Evolutionary conservation across 1,140 invertebrate species (phyloP), one percentile per base, ranked within the genome.

Genomic region (Gryon sp.): DNA sequence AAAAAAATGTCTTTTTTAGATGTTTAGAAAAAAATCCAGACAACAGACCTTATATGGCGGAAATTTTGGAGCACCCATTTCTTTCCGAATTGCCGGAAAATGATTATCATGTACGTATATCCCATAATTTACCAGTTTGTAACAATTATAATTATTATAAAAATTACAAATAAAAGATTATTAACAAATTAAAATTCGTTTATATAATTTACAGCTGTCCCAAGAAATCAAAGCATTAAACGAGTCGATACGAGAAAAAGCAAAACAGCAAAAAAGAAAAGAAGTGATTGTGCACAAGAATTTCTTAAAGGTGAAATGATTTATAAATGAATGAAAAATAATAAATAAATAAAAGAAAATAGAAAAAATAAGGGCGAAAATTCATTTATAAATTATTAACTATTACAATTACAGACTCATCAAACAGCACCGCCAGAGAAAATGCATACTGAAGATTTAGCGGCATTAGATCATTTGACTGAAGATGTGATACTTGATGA

Each of bases 21-120:
- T 98, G 96, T 84, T 88, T 98, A 14, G 93, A 95, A 65, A 98
- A 98, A 86, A 96, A 97, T 90, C 94, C 93, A 11, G 96, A 98
- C 78, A 93, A 97, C 85, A 90, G 97, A 18, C 96, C 97, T 0
- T 95, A 92, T 84, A 93, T 96, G 84, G 86, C 92, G 36, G 96
- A 98, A 88, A 89, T 98, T 18, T 87, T 95, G 24, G 93, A 96
- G 69, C 97, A 98, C 91, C 96, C 96, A 0, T 98, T 98, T 80
- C 89, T 94, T 68, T 88, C 91, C 60, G 90, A 91, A 69, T 88
- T 92, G 45, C 94, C 94, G 0, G 93, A 94, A 80, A 95, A 95
- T 82, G 93, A 94, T 80, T 93, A 92, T 79, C 91, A 92, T 82
- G 93, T 94, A 91, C 90, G 90, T 83, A n/a, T n/a, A n/a, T n/a